Base-by-base conservation (phyloP, 1,140 invertebrate genomes). In the Rhysida immarginata region DNA sequence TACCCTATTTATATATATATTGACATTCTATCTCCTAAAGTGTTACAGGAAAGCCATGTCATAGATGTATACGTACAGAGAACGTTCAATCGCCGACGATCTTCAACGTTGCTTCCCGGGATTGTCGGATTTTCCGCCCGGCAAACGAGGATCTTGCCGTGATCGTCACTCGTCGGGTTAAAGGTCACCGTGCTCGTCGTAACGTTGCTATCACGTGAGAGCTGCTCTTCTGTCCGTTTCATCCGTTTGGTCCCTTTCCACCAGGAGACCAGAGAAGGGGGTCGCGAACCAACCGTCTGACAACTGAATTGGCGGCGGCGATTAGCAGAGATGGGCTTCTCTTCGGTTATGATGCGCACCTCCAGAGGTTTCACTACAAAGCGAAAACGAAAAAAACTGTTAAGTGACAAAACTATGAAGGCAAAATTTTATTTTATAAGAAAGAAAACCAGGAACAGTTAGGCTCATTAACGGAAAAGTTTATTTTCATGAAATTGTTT, bases 201-300 rank as follows among this genome's bases (percentile, higher is more conserved):
- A 52, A 83, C 84, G 67, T 92, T 91, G n/a, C 85, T 85, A 68
- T 90, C 85, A 60, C 77, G 82, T n/a, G 41, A 42, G 13, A 42
- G 41, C 44, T 58, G 48, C 21, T 65, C 62, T 54, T 58, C 54
- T 21, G 56, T 61, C 26, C 56, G 57, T 41, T 64, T 59, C 56
- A 90, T 66, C 60, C 75, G 75, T 55, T 78, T 77, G 8, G 78
- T 81, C 23, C 83, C 82, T 66, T 87, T 78, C 79, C 80, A 88
- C 89, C 89, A 93, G n/a, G 84, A 90, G 57, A 92, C 83, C 29
- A 77, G 79, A 2, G 88, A 87, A 0, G 85, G 83, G 1, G 89
- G 89, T 62, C 87, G 74, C 1, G 87, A 91, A 18, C 89, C 89
- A 41, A 83, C 82, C 62, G 86, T 85, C 64, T 83, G 81, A 69